These are phyloP conservation scores for Enoplosus armatus DNA, from an alignment of 2,797 vertebrate genomes.

Conservation along the genomic window DNA sequence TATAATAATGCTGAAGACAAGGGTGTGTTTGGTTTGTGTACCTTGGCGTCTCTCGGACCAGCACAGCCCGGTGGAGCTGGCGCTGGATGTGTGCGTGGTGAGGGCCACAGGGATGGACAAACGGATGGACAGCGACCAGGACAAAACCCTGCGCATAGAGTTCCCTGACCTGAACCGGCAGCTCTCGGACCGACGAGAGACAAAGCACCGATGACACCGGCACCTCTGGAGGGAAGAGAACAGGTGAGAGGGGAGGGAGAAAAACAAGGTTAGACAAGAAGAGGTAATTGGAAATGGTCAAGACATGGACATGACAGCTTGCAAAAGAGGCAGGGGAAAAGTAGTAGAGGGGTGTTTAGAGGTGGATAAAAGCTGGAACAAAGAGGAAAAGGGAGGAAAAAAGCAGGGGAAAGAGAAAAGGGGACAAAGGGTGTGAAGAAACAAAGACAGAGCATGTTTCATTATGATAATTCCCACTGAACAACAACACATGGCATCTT, in stretches of 20 bases:
- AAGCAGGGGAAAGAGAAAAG: not conserved
- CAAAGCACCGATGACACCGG: conserved; percentile 90
- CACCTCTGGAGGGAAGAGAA: conserved; percentile 83
- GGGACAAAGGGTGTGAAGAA: conserved; percentile 56
- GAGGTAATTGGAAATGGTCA: conserved; percentile 18
- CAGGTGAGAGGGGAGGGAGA: not conserved
- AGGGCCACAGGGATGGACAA: conserved; percentile 91
- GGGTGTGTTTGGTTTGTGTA: conserved; percentile 38
- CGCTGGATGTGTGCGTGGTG: conserved; percentile 89
- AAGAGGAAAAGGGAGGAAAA: conserved; percentile 10
- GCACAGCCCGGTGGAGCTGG: conserved; percentile 94
- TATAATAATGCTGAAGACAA: not conserved
- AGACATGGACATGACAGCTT: conserved; percentile 27
- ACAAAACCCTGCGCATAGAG: conserved; percentile 93
- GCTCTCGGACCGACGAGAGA: conserved; percentile 92
- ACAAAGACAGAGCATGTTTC: conserved; percentile 68
- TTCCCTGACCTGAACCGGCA: conserved; percentile 92
- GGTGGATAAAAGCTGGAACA: conserved; percentile 40
- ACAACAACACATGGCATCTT: conserved; percentile 76
- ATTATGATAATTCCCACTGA: conserved; percentile 67
- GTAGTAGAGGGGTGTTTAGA: not conserved
- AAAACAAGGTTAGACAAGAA: conserved; percentile 32
- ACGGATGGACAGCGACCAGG: conserved; percentile 93
- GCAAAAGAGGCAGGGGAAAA: conserved; percentile 5
- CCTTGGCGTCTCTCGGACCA: conserved; percentile 89